Conservation (phyloP, 2,888 invertebrate species). For the Apantesis nais region DNA sequence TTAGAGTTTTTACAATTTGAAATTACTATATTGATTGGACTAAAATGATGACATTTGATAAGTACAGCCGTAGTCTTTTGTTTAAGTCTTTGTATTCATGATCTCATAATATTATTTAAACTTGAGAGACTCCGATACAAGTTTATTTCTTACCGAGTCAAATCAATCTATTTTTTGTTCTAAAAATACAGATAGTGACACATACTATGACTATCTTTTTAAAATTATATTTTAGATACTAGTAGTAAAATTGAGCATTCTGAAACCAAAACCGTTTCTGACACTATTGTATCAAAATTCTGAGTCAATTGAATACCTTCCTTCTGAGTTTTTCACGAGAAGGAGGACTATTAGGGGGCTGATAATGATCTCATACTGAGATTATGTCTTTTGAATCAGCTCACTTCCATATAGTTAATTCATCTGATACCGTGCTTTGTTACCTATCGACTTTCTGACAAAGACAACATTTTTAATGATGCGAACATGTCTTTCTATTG, state of each 20-base stretch:
- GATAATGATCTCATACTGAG: neutral
- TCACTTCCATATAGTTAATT: neutral
- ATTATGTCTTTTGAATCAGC: neutral
- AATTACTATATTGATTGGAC: too few relatives aligned
- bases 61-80: too few relatives aligned
- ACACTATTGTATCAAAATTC: neutral
- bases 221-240: neutral
- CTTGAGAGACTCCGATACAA: neutral
- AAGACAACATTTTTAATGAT: neutral
- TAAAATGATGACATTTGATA: too few relatives aligned
- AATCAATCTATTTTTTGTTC: too few relatives aligned
- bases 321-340: neutral
- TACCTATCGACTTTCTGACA: neutral
- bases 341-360: neutral
- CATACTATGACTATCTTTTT: too few relatives aligned
- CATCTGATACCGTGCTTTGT: neutral
- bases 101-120: neutral
- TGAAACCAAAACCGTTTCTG: neutral
- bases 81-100: too few relatives aligned
- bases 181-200: too few relatives aligned
- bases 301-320: neutral
- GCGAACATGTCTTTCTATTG: neutral
- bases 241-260: neutral
- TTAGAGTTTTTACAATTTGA: too few relatives aligned
- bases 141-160: too few relatives aligned